Percentiles rank a stretch among this genome's conserved stretches.
These are phyloP conservation scores for Ondatra zibethicus DNA, from an alignment of 2,113 vertebrate genomes.

Conservation along the genomic window DNA sequence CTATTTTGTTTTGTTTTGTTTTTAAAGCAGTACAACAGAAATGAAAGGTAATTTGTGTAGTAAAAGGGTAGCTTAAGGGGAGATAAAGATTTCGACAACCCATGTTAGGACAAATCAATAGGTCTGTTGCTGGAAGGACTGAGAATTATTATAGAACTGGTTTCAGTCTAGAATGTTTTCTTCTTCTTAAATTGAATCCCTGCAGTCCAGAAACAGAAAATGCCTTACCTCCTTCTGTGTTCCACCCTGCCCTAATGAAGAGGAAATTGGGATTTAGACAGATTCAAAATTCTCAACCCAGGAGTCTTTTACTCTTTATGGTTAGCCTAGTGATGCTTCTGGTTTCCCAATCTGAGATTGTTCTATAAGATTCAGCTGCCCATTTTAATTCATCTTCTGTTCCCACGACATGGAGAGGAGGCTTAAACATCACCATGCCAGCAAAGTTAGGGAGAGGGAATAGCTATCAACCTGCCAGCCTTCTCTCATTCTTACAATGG, in stretches of 20 bases:
- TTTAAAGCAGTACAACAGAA: conserved; percentile 27
- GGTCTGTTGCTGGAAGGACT: conserved; percentile 22
- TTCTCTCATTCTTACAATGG: background rate
- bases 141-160: background rate
- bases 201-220: conserved; percentile 31
- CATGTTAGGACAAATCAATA: conserved; percentile 4
- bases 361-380: background rate
- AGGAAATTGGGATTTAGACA: conserved; percentile 3
- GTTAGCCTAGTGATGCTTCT: background rate
- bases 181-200: conserved; percentile 6
- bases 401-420: background rate
- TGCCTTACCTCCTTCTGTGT: background rate
- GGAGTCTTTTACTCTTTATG: background rate
- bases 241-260: background rate
- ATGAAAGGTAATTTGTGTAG: conserved; percentile 1
- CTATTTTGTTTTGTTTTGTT: conserved; percentile 10
- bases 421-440: background rate
- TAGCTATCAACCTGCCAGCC: background rate
- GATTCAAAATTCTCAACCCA: background rate
- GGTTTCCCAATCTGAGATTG: background rate
- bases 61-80: background rate
- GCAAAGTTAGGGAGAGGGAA: background rate
- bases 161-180: conserved; percentile 30
- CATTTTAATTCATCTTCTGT: background rate
- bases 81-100: background rate